Evolutionary conservation across 2,888 invertebrate species (phyloP), one percentile per base, ranked within the genome.

Genomic region (Drosophila sordidula): DNA sequence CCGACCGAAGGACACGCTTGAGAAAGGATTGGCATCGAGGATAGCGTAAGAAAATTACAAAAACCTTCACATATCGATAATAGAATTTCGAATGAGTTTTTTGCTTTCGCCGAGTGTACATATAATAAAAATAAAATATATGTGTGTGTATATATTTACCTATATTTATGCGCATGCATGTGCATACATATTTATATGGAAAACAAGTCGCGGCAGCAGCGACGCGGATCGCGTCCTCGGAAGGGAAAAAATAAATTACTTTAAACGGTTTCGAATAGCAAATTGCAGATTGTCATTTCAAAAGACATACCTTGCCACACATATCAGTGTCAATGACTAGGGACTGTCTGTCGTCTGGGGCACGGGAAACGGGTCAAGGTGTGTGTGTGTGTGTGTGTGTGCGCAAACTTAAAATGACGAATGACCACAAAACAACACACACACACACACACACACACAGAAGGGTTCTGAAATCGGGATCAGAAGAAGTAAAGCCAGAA

Each of bases 191-290:
- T 14, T 12, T 39, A 46, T 36, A 22, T 41, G 42, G 38, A 44
- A 52, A 69, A 63, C 32, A 63, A 61, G 69, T 74, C 78, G 51
- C 14, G 18, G n/a, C 32, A n/a, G 54, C 29, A 47, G 36, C 39
- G 54, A 34, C 49, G 69, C 68, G 75, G 54, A 68, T 78, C 80
- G 85, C 75, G 70, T 80, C 73, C 73, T 79, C 79, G 65, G 56
- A 39, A 65, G 69, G 69, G 72, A 47, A 65, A 77, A 87, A 89
- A 90, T 89, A 89, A 89, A 89, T 89, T 89, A 89, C 89, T 89
- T 89, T 89, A 89, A 89, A 89, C 89, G 89, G 89, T 89, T 89
- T 87, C 78, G 87, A 87, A 89, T 89, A 89, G 89, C 89, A 89
- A 89, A 89, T 89, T 89, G 89, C 89, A 89, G 87, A 84, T 89